Evolutionary conservation across 2,797 vertebrate genomes (phyloP).

Genomic region (Neopelma chrysocephalum): DNA sequence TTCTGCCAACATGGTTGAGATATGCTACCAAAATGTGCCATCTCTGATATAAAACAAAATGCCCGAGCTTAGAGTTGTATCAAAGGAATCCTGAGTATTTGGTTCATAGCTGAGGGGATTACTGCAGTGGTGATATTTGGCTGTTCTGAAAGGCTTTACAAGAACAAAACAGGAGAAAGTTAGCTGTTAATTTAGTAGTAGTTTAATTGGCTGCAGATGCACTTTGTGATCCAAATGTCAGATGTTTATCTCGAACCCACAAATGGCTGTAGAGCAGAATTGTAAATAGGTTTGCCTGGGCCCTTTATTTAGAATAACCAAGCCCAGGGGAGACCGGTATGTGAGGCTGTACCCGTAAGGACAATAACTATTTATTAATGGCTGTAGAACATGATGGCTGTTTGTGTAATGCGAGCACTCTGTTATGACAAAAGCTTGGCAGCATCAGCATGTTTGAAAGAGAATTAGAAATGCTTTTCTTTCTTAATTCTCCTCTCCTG

Average conservation of each 20-base stretch:
- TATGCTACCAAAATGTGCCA: background rate
- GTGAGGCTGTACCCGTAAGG: slow-evolving; percentile 69
- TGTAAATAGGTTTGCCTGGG: slow-evolving; percentile 59
- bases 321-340: slow-evolving; percentile 60
- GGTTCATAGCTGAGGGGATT: background rate
- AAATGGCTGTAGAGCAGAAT: slow-evolving; percentile 42
- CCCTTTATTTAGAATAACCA: slow-evolving; percentile 60
- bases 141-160: slow-evolving; percentile 28
- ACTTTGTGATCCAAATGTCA: slow-evolving; percentile 52
- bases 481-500: slow-evolving; percentile 80
- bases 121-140: background rate
- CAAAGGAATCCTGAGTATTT: background rate
- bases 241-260: slow-evolving; percentile 41
- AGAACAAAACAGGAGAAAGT: slow-evolving; percentile 45
- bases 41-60: background rate
- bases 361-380: slow-evolving; percentile 76
- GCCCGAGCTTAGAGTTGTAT: background rate
- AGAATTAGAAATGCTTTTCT: slow-evolving; percentile 83
- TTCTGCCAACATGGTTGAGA: background rate
- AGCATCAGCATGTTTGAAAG: slow-evolving; percentile 73
- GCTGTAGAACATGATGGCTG: slow-evolving; percentile 67
- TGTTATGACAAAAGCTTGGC: slow-evolving; percentile 81
- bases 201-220: slow-evolving; percentile 61
- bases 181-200: slow-evolving; percentile 65
- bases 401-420: slow-evolving; percentile 73